These are phyloP conservation scores for Lacanobia wlatinum DNA, from an alignment of 2,888 invertebrate genomes.

Conservation along the genomic window DNA sequence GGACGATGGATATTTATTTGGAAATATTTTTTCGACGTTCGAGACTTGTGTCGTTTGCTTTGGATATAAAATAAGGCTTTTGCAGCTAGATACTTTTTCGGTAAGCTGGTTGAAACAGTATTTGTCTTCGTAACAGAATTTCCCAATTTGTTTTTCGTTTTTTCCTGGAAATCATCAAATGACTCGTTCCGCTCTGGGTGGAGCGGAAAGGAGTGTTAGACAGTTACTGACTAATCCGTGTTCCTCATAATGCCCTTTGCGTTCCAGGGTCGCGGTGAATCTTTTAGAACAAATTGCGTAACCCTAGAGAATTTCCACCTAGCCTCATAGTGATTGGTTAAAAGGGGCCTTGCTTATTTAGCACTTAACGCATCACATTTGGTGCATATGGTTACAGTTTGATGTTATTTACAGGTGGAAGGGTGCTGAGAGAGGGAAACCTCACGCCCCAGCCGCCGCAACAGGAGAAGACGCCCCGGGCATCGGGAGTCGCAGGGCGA, in stretches of 20 bases:
- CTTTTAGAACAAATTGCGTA: too few species aligned
- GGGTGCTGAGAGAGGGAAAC: too few species aligned
- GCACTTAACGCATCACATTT: background rate
- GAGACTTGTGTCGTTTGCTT: conserved; percentile 1
- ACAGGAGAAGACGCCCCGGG: too few species aligned
- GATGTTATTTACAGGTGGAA: background rate
- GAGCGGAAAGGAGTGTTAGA: too few species aligned
- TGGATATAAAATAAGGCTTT: conserved; percentile 16
- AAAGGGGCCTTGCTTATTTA: background rate
- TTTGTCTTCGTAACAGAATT: background rate
- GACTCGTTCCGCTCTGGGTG: too few species aligned
- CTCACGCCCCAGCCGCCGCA: too few species aligned
- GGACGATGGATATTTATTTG: conserved; percentile 63
- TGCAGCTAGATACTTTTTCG: background rate
- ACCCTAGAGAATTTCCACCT: background rate
- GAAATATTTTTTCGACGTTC: conserved; percentile 48
- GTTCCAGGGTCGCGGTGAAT: too few species aligned
- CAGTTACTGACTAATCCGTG: too few species aligned
- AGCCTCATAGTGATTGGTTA: background rate
- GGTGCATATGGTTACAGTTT: background rate
- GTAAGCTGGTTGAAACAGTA: background rate
- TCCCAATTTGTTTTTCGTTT: too few species aligned
- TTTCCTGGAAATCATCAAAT: too few species aligned
- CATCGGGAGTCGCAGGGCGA: too few species aligned
- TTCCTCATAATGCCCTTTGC: too few species aligned